Evolutionary conservation across 2,888 invertebrate species (phyloP), one percentile per base, ranked within the genome.

Genomic region (Fragum whitleyi): DNA sequence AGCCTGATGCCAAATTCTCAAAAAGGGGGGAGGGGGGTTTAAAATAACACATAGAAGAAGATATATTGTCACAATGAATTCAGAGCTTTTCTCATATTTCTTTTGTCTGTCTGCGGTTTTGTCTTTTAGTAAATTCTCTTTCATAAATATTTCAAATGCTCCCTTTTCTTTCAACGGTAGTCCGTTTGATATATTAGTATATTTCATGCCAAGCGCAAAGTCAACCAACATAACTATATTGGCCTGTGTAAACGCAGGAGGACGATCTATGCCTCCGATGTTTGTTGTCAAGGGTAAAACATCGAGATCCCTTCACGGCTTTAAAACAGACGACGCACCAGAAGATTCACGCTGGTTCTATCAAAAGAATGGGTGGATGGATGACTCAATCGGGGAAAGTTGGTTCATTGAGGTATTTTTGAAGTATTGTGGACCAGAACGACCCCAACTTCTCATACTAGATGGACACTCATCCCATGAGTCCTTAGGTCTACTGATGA

Each of bases 391-490:
- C 1, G 77, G 81, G 1, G 77, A 81, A 51, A 61, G 16, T 26
- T 81, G 81, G 77, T 81, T 81, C 14, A 26, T 28, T 3, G 59
- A 81, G 0, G 65, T 81, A 0, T 81, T 74, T 62, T 73, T 81
- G 7, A 7, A 68, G 26, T n/a, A 26, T 55, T 74, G 77, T 74
- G 81, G 77, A 3, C 14, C 61, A 16, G 59, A 77, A 14, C 16
- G 77, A 16, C 81, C 77, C 0, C 74, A 81, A 21, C 68, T 81
- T 1, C 32, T 81, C 7, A 77, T 81, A 9, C 42, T 81, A 1
- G 77, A 81, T 67, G 76, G 76, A 3, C 74, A 74, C 21, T 7
- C 47, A 5, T 85, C 82, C 11, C 87, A 89, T 68, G 85, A 88
- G 71, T 79, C 81, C 1, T 51, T 87, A 7, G 86, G 57, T 0